These are phyloP conservation scores for Mus spretus DNA, from an alignment of 2,797 vertebrate species.

Conservation along the genomic window DNA sequence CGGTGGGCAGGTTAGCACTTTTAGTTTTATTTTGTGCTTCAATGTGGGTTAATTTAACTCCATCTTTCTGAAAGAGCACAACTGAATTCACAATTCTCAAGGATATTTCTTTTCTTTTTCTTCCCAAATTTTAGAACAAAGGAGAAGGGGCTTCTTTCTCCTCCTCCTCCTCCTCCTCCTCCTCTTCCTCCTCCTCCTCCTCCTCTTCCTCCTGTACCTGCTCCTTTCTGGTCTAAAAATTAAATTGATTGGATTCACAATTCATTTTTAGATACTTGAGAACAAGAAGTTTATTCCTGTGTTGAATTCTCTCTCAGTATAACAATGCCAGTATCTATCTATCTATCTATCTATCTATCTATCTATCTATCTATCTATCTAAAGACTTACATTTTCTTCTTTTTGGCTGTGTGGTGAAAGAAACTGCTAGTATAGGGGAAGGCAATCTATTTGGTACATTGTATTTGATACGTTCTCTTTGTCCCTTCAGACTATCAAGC, in stretches of 20 bases:
- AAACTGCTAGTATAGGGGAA: background rate
- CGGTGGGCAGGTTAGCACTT: background rate
- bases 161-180: background rate
- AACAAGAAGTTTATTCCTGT: background rate
- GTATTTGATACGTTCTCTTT: background rate
- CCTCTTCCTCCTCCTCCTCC: background rate
- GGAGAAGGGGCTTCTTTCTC: background rate
- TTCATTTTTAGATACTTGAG: background rate
- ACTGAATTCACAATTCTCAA: background rate
- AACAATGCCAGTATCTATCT: background rate
- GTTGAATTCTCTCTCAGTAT: background rate
- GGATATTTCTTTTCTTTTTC: background rate
- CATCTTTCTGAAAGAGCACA: background rate
- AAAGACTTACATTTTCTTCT: background rate
- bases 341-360: background rate
- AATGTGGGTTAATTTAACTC: constrained; percentile 16
- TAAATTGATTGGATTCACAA: background rate
- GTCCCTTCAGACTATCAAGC: background rate
- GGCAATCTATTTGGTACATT: background rate
- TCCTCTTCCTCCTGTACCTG: no score
- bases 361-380: background rate
- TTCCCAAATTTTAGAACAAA: background rate
- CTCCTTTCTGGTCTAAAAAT: background rate
- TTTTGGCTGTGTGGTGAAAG: background rate
- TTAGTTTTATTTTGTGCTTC: constrained; percentile 29